Evolutionary conservation across 2,888 invertebrate species (phyloP).

Genomic region (Cosmorhoe ocellata): DNA sequence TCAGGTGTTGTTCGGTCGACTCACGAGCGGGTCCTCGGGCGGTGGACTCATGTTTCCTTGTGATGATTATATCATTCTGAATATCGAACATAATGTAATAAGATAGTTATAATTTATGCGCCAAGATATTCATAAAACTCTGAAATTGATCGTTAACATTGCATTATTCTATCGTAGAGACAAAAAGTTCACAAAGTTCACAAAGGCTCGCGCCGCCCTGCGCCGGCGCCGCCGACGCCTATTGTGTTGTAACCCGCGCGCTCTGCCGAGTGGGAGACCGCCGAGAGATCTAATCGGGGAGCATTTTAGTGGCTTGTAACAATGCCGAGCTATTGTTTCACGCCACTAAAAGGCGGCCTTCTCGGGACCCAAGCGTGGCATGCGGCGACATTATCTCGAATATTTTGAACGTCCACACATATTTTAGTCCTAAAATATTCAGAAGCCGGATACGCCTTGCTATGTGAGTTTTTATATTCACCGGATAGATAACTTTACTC

Average conservation of each 20-base stretch:
- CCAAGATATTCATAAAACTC: neutral
- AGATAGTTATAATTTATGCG: neutral
- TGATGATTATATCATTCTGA: neutral
- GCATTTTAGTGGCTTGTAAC: no score
- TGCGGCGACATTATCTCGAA: no score
- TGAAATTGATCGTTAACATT: constrained; percentile 17
- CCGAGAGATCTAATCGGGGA: constrained; percentile 32
- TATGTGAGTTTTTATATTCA: no score
- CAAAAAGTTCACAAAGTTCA: constrained; percentile 34
- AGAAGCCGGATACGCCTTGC: no score
- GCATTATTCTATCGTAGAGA: constrained; percentile 13
- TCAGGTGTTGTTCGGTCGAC: neutral
- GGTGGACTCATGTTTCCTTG: no score
- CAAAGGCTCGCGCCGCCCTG: constrained; percentile 14
- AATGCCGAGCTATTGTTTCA: constrained; percentile 34
- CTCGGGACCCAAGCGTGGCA: no score
- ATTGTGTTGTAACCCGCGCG: constrained; percentile 35
- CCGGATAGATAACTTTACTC: no score
- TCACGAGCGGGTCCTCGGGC: no score
- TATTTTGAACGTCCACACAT: no score
- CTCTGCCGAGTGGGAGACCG: constrained; percentile 27
- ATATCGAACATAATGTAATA: no score
- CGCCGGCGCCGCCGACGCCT: constrained; percentile 16
- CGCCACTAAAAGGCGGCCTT: constrained; percentile 28
- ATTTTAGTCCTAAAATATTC: no score